phyloP scores from a whole-genome alignment of 1,140 invertebrate species.

The Nebria ingens region DNA sequence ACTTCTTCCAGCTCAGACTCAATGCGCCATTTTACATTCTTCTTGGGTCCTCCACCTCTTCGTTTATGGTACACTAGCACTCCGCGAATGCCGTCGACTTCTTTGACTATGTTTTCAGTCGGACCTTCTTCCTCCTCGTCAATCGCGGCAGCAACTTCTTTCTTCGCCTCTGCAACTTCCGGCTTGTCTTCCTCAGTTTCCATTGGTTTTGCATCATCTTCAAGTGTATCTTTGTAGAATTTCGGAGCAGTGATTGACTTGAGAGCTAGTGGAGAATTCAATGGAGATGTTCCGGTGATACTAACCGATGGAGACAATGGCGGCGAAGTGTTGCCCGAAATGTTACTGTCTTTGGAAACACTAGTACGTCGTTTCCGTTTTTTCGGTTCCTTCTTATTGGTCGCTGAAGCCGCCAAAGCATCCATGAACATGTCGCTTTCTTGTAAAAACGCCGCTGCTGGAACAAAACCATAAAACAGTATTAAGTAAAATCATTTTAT shows the following conservation, averaged over 20 bases:
- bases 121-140: slow-evolving; percentile 11
- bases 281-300: slow-evolving; percentile 21
- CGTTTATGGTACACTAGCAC: slow-evolving; percentile 55
- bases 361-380: slow-evolving; percentile 64
- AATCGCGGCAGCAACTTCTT: slow-evolving; percentile 27
- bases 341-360: slow-evolving; percentile 47
- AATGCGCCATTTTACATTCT: slow-evolving; percentile 70
- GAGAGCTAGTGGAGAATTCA: slow-evolving; percentile 34
- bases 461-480: slow-evolving; percentile 23
- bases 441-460: slow-evolving; percentile 69
- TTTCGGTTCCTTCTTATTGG: slow-evolving; percentile 61
- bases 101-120: slow-evolving; percentile 17
- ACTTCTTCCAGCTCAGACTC: slow-evolving; percentile 70
- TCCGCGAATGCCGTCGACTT: slow-evolving; percentile 11
- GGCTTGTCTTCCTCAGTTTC: slow-evolving; percentile 32
- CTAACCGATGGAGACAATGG: slow-evolving; percentile 33
- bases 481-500: no score
- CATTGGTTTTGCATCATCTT: slow-evolving; percentile 40
- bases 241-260: slow-evolving; percentile 49
- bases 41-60: slow-evolving; percentile 57
- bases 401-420: slow-evolving; percentile 62
- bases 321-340: slow-evolving; percentile 32
- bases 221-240: slow-evolving; percentile 88
- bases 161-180: slow-evolving; percentile 30
- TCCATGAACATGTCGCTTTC: slow-evolving; percentile 91